Percentiles rank a stretch among this genome's conserved stretches.
Conservation (phyloP, 2,113 vertebrate genomes). For the Microcebus lehilahytsara region DNA sequence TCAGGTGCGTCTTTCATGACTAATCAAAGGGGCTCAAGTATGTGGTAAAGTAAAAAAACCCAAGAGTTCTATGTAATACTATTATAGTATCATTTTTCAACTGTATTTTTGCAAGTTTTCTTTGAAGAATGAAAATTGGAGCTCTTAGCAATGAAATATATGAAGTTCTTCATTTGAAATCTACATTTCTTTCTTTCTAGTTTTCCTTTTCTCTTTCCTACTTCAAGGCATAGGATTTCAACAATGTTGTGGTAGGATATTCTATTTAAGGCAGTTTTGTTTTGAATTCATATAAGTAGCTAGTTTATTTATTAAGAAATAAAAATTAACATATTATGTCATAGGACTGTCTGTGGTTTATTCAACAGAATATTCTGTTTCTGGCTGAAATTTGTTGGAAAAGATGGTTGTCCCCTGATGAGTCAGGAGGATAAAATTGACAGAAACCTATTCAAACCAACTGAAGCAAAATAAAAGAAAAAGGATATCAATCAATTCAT, state of each 20-base stretch:
- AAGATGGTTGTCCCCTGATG: not conserved
- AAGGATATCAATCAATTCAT: not conserved
- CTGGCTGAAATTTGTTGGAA: not conserved
- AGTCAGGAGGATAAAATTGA: not conserved
- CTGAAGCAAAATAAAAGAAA: not conserved
- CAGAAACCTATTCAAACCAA: not conserved
- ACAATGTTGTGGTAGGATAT: not conserved
- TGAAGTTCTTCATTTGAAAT: not conserved
- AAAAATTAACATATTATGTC: not conserved
- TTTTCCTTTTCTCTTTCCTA: not conserved
- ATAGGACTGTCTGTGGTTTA: not conserved
- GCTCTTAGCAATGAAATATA: not conserved
- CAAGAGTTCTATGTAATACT: not conserved
- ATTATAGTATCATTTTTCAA: not conserved
- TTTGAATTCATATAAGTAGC: not conserved
- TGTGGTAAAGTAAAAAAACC: not conserved
- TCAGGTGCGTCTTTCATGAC: not conserved
- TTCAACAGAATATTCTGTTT: not conserved
- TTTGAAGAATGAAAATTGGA: not conserved
- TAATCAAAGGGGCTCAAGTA: not conserved
- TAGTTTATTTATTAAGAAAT: constrained; percentile 25
- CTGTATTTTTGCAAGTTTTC: not conserved
- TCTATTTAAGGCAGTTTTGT: not conserved
- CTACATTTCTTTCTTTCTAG: not conserved
- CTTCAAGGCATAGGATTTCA: not conserved